Percentiles rank a stretch among this genome's conserved stretches.
Conservation (phyloP, 2,113 vertebrate species). For the Pygoscelis antarcticus region DNA sequence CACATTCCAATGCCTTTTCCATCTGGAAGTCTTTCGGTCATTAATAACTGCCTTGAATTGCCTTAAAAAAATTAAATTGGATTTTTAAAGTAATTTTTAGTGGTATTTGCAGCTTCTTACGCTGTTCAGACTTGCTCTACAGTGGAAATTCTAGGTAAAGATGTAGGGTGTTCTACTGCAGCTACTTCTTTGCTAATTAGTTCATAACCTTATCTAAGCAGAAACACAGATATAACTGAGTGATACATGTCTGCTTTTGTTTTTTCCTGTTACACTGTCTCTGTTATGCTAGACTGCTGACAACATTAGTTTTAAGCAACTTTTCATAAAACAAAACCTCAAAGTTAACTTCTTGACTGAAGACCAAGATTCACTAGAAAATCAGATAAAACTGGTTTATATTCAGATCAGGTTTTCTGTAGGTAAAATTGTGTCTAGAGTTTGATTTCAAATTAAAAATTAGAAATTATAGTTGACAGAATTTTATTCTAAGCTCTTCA, state of each 20-base stretch:
- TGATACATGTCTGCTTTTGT: neutral
- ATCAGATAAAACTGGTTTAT: neutral
- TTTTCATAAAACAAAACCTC: neutral
- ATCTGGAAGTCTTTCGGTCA: neutral
- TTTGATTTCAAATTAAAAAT: neutral
- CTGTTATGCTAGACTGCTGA: neutral
- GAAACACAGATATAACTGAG: neutral
- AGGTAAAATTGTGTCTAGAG: neutral
- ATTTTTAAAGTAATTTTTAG: neutral
- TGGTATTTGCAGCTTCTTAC: neutral
- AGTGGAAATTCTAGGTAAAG: neutral
- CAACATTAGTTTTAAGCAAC: neutral
- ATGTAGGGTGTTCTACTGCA: neutral
- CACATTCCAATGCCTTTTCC: neutral
- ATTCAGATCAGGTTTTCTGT: neutral
- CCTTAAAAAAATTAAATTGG: neutral
- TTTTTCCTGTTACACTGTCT: neutral
- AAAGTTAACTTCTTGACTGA: neutral
- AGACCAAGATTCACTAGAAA: neutral
- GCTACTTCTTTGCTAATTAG: neutral
- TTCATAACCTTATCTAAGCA: neutral
- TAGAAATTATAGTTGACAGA: neutral
- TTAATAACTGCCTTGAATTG: neutral
- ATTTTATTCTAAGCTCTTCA: neutral
- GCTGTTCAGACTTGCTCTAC: neutral